Evolutionary conservation across 1,140 invertebrate genomes (phyloP).

Genomic region (Sinella curviseta): DNA sequence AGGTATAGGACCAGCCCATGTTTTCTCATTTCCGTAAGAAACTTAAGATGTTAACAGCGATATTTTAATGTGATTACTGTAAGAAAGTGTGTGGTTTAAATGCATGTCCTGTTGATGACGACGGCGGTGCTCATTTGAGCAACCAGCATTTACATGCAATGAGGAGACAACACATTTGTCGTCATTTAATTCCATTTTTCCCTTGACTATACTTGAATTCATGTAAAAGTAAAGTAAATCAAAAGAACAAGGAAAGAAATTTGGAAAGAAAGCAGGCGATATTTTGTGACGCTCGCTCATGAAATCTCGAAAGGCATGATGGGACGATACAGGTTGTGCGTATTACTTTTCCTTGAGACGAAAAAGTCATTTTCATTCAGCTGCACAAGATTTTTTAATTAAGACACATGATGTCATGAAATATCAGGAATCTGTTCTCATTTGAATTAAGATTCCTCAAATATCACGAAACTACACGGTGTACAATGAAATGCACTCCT

Average conservation of each 20-base stretch:
- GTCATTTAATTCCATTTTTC: too few species aligned
- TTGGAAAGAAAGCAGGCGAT: too few species aligned
- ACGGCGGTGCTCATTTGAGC: too few species aligned
- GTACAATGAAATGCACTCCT: background rate
- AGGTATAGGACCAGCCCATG: background rate
- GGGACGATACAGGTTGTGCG: too few species aligned
- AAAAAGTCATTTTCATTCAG: slow-evolving; percentile 23
- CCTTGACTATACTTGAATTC: too few species aligned
- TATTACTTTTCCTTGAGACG: background rate
- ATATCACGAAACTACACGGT: slow-evolving; percentile 22
- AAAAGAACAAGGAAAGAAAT: background rate
- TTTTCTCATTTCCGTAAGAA: background rate
- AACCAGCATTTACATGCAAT: too few species aligned
- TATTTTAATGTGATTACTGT: background rate
- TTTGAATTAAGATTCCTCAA: slow-evolving; percentile 49
- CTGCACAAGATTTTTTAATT: slow-evolving; percentile 38
- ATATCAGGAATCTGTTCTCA: slow-evolving; percentile 35
- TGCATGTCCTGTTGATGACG: too few species aligned
- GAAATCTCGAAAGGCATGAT: too few species aligned
- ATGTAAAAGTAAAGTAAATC: background rate
- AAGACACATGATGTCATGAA: slow-evolving; percentile 46
- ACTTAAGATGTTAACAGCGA: background rate
- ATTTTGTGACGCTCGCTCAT: too few species aligned
- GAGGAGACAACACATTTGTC: too few species aligned
- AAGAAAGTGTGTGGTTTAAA: background rate